Conservation (phyloP, 2,113 vertebrate species). For the Rhipidura dahli region DNA sequence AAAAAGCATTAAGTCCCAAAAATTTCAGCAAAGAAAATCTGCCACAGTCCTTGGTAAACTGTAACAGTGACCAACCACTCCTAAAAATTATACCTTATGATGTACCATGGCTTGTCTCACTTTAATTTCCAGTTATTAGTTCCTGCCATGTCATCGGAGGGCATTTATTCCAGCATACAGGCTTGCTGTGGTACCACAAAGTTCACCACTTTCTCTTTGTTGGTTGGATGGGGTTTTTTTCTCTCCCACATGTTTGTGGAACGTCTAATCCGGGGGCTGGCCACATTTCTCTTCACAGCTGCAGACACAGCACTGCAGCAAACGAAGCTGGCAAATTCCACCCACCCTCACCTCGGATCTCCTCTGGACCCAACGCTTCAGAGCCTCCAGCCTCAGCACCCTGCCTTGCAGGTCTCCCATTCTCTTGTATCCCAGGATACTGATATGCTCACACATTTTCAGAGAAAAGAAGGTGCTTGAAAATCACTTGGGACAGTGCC, state of each 20-base stretch:
- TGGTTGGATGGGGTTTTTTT: neutral
- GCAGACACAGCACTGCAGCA: accelerated
- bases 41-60: neutral
- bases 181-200: neutral
- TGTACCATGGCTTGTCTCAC: neutral
- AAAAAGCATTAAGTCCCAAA: neutral
- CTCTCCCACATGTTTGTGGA: neutral
- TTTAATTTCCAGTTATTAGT: neutral
- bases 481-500: neutral
- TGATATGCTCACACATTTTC: neutral
- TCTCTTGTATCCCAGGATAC: neutral
- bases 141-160: neutral
- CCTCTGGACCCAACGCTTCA: accelerated
- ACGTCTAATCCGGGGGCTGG: neutral
- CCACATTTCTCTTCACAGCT: neutral
- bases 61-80: neutral
- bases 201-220: neutral
- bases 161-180: neutral
- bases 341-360: neutral
- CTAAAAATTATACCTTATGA: neutral
- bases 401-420: neutral
- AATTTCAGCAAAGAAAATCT: neutral
- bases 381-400: neutral
- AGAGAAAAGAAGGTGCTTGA: neutral
- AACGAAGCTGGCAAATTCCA: neutral